Evolutionary conservation across 2,113 vertebrate species (phyloP), one percentile per base, ranked within the genome.

Genomic region (Thamnaconus septentrionalis): DNA sequence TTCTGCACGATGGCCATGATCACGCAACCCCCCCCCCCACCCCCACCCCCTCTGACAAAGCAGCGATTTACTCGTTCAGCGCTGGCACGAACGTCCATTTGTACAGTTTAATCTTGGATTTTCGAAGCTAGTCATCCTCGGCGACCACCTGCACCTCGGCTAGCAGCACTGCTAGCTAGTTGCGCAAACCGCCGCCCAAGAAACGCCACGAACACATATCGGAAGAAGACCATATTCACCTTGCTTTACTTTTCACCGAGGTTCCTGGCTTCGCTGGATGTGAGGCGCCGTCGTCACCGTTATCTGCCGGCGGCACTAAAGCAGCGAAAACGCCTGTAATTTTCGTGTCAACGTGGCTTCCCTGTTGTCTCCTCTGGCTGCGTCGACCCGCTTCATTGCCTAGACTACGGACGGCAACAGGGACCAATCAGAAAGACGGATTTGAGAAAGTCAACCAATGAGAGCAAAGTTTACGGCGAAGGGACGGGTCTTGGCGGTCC

Each of bases 321-420:
- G 42, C 12, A 48, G 31, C 44, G 4, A 8, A 5, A 54, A 70
- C 69, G 39, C 4, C 12, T 50, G 5, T 0, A 52, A 52, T 60
- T 61, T 63, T 42, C 4, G 62, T 83, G 87, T 86, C 82, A 91
- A 91, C 89, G 87, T 91, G 89, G 87, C 89, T 91, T 76, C 69
- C 71, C n/a, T 52, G 51, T 64, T 55, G 7, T 41, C 47, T 51
- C 46, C 47, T 10, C 45, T 57, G 49, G 48, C 10, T 8, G 8
- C 5, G 10, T 10, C 7, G 41, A 49, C 11, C 43, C 5, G 53
- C 58, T 3, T 4, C 8, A 4, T 5, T 1, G n/a, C n/a, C 4
- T 8, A 11, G 48, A 11, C 56, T 2, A 76, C 4, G 0, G 59
- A 69, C 67, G 56, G 7, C 5, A 1, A 5, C 1, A 0, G 3